A percentile compares a stretch with the other conserved stretches of the same genome.
phyloP scores from a whole-genome alignment of 30 jellyfish, hydroid and myxozoan species.

The Chrysaora quinquecirrha region DNA sequence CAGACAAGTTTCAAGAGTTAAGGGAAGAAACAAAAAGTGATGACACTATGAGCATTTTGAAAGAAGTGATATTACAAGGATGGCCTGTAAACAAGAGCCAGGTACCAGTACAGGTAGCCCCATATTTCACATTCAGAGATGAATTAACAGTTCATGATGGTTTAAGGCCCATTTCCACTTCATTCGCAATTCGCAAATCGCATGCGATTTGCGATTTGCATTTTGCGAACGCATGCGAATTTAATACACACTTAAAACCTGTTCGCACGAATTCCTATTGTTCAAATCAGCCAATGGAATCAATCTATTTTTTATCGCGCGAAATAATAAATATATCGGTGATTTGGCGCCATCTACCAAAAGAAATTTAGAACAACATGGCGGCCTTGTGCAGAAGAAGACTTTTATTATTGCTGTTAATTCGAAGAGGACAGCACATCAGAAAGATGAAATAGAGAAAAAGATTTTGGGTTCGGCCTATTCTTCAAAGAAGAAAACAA shows the following conservation, averaged over 20 bases:
- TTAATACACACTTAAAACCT: conserved; percentile 8
- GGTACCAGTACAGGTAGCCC: too few relatives aligned
- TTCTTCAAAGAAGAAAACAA: conserved; percentile 43
- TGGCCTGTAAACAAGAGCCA: too few relatives aligned
- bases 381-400: too few relatives aligned
- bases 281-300: conserved; percentile 7
- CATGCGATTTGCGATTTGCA: too few relatives aligned
- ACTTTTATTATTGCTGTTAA: conserved; percentile 30
- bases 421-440: conserved; percentile 55
- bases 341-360: conserved; percentile 12
- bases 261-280: conserved; percentile 23
- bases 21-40: too few relatives aligned
- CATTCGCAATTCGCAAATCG: too few relatives aligned
- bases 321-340: background rate
- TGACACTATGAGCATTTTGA: too few relatives aligned
- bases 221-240: conserved; percentile 41
- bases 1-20: too few relatives aligned
- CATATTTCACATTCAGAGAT: too few relatives aligned
- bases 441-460: conserved; percentile 29
- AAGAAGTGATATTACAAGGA: too few relatives aligned
- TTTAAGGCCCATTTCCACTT: too few relatives aligned
- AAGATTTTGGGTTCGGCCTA: conserved; percentile 65
- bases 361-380: background rate
- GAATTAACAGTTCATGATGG: too few relatives aligned
- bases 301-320: background rate